Percentiles rank a stretch among this genome's conserved stretches.
Conservation (phyloP, 2,797 vertebrate genomes). For the Acanthurus tractus region DNA sequence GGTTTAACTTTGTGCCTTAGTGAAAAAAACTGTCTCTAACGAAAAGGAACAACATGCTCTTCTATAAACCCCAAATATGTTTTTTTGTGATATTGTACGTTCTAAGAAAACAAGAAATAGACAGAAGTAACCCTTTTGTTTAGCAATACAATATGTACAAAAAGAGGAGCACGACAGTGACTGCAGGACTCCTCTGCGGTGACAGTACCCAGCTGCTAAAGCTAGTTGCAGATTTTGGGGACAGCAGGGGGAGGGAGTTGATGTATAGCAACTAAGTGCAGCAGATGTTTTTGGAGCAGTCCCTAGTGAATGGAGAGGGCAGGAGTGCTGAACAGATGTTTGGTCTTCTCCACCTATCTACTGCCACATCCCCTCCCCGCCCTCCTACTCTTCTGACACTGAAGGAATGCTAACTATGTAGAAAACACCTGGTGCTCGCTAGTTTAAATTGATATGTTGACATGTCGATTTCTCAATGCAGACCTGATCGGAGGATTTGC, state of each 20-base stretch:
- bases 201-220: slow-evolving; percentile 64
- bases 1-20: neutral
- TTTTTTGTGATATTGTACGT: no score
- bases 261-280: slow-evolving; percentile 88
- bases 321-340: slow-evolving; percentile 94
- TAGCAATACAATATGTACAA: neutral
- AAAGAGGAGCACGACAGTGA: slow-evolving; percentile 31
- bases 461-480: slow-evolving; percentile 67
- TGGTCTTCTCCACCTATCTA: slow-evolving; percentile 84
- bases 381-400: slow-evolving; percentile 80
- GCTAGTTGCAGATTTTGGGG: slow-evolving; percentile 71
- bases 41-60: neutral
- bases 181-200: slow-evolving; percentile 34
- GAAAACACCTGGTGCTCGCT: slow-evolving; percentile 72
- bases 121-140: slow-evolving; percentile 4
- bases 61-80: no score
- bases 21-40: slow-evolving; percentile 15
- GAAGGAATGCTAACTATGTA: slow-evolving; percentile 77
- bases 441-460: slow-evolving; percentile 56
- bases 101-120: slow-evolving; percentile 3
- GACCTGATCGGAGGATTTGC: slow-evolving; percentile 94
- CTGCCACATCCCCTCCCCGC: slow-evolving; percentile 75
- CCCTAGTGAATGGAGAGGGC: slow-evolving; percentile 93
- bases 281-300: slow-evolving; percentile 95
- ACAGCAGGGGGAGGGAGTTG: slow-evolving; percentile 79